Conservation (phyloP, 2,113 vertebrate species). For the Myiopsitta monachus region DNA sequence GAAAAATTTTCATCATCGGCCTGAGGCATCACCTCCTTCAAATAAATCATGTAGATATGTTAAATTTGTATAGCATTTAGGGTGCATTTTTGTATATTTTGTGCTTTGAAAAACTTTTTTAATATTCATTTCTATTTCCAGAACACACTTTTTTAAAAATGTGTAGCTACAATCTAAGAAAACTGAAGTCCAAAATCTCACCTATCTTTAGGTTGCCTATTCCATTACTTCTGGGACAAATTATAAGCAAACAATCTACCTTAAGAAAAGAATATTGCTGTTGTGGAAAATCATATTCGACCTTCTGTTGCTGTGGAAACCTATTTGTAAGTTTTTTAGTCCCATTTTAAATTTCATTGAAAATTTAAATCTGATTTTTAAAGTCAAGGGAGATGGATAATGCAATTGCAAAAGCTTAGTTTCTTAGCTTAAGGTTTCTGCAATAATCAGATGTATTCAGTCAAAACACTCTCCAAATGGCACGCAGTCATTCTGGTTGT, state of each 20-base stretch:
- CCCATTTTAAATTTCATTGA: not conserved
- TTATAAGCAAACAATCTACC: not conserved
- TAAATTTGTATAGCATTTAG: not conserved
- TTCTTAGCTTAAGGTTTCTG: not conserved
- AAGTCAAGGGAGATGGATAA: not conserved
- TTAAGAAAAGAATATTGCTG: not conserved
- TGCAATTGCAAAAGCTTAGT: not conserved
- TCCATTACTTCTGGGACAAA: not conserved
- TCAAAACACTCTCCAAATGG: not conserved
- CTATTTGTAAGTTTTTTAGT: not conserved
- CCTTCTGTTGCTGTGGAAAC: not conserved
- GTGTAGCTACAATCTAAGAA: not conserved
- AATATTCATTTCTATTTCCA: not conserved
- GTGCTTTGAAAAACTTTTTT: not conserved
- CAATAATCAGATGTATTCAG: not conserved
- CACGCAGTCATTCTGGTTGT: not conserved
- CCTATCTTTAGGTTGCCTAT: not conserved
- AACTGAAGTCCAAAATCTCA: not conserved
- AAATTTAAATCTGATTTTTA: not conserved
- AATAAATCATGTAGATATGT: not conserved
- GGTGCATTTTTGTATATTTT: not conserved
- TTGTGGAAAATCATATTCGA: not conserved
- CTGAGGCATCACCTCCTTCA: not conserved
- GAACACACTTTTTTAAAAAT: not conserved
- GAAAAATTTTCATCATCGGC: not conserved